A percentile compares a stretch with the other conserved stretches of the same genome.
Evolutionary conservation across 2,113 vertebrate species (phyloP).

Genomic region (Dinomys branickii): DNA sequence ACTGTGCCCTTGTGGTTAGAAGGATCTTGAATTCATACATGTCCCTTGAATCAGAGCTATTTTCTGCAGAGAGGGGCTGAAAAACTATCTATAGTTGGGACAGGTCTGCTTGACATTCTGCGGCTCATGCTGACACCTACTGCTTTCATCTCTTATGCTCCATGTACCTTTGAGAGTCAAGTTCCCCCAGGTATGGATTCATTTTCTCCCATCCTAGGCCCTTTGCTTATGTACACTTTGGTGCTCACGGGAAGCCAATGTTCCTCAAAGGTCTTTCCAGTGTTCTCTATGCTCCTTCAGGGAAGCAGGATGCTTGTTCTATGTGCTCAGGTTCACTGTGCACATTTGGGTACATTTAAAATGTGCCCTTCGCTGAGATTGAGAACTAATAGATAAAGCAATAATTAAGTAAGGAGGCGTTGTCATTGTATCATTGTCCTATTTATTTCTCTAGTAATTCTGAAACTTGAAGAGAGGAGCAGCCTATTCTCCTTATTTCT

Average conservation of each 20-base stretch:
- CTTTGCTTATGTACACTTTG: background rate
- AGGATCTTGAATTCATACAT: background rate
- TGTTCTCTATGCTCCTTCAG: background rate
- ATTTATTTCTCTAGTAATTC: background rate
- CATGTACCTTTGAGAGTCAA: background rate
- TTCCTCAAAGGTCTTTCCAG: background rate
- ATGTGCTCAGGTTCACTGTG: background rate
- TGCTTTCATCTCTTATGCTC: background rate
- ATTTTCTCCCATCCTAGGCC: rapidly evolving
- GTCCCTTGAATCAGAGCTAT: background rate
- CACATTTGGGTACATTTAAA: background rate
- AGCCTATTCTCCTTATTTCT: background rate
- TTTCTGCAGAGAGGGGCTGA: background rate
- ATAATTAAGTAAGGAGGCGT: background rate
- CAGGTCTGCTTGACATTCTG: background rate
- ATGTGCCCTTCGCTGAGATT: background rate
- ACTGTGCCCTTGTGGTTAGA: background rate
- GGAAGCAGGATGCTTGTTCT: background rate
- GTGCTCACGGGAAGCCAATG: background rate
- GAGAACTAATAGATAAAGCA: background rate
- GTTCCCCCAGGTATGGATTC: background rate
- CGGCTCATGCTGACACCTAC: background rate
- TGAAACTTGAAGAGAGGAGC: background rate
- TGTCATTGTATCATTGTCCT: background rate
- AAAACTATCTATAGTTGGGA: background rate